These are phyloP conservation scores for Peribatodes rhomboidaria DNA, from an alignment of 2,888 invertebrate genomes.

Conservation along the genomic window DNA sequence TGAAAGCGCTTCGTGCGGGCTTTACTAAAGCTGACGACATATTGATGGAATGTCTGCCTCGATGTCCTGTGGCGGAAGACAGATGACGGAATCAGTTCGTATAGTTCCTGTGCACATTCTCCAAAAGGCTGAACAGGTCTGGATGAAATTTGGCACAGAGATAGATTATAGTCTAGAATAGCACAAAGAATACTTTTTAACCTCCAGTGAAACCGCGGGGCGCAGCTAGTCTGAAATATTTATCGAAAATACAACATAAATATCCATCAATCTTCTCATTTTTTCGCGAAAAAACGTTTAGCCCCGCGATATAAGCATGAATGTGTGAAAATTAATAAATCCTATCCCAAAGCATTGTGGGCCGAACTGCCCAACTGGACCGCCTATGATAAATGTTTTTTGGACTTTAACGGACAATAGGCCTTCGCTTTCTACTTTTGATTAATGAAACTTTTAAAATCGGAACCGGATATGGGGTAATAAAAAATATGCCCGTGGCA, in stretches of 20 bases:
- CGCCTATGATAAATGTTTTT: conserved; percentile 79
- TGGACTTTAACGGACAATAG: conserved; percentile 64
- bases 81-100: too few relatives aligned
- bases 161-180: too few relatives aligned
- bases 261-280: conserved; percentile 42
- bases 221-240: too few relatives aligned
- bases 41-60: too few relatives aligned
- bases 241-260: conserved; percentile 21
- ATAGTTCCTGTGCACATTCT: too few relatives aligned
- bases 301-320: conserved; percentile 48
- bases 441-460: conserved; percentile 68
- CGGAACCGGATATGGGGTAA: conserved; percentile 31
- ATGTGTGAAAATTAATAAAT: conserved; percentile 74
- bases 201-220: too few relatives aligned
- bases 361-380: conserved; percentile 47
- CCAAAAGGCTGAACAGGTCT: too few relatives aligned
- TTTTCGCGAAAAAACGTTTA: conserved; percentile 47
- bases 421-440: conserved; percentile 58
- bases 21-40: too few relatives aligned
- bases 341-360: conserved; percentile 55
- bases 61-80: too few relatives aligned
- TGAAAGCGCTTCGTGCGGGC: too few relatives aligned
- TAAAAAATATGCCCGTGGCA: conserved; percentile 32
- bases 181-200: too few relatives aligned
- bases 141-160: too few relatives aligned